These are phyloP conservation scores for Trochalopteron elliotii DNA, from an alignment of 2,113 vertebrate genomes.

Conservation along the genomic window DNA sequence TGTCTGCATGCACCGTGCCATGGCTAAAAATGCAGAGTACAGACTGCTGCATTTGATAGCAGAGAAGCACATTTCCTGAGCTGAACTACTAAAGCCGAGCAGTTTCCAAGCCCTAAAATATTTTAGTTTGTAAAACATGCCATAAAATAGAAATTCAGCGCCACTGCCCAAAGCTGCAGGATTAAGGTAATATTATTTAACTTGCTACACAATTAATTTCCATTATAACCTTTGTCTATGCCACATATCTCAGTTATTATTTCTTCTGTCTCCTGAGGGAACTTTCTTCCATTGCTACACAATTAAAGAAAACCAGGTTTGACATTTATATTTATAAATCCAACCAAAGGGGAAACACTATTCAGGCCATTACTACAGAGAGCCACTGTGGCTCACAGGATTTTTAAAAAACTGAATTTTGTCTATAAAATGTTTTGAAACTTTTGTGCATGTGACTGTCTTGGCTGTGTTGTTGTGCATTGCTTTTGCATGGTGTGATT, in stretches of 20 bases:
- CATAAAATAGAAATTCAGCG: constrained; percentile 70
- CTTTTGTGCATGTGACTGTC: background rate
- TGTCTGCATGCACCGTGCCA: constrained; percentile 30
- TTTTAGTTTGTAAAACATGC: constrained; percentile 66
- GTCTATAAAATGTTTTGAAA: background rate
- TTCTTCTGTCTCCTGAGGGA: constrained; percentile 68
- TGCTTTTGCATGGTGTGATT: background rate
- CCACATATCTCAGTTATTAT: constrained; percentile 46
- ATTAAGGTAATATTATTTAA: constrained; percentile 77
- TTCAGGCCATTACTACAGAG: background rate
- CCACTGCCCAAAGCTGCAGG: constrained; percentile 62
- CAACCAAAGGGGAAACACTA: background rate
- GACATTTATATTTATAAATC: constrained; percentile 45
- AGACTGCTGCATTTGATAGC: constrained; percentile 30
- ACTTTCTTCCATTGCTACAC: constrained; percentile 57
- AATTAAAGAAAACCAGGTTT: constrained; percentile 63
- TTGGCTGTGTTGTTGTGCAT: background rate
- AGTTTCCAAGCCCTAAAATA: constrained; percentile 61
- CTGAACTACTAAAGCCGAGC: background rate
- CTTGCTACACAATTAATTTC: constrained; percentile 69
- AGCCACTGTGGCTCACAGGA: background rate
- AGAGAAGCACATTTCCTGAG: constrained; percentile 66
- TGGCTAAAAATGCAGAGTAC: constrained; percentile 9
- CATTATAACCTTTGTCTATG: constrained; percentile 54
- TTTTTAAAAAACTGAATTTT: background rate